Percentiles rank a stretch among this genome's conserved stretches.
Conservation (phyloP, 2,113 vertebrate genomes). For the Illadopsis cleaveri region DNA sequence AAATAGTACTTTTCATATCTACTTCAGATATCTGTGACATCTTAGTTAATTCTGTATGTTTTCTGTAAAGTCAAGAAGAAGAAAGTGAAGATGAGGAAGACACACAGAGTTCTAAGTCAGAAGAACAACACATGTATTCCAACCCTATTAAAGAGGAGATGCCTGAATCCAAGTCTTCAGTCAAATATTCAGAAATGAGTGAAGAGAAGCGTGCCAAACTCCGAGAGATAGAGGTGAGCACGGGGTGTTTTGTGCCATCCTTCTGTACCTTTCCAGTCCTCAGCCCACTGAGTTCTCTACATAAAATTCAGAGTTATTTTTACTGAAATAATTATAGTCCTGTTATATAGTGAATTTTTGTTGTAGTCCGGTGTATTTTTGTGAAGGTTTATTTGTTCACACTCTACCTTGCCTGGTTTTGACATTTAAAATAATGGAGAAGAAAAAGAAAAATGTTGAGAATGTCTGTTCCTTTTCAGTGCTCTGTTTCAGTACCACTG, state of each 20-base stretch:
- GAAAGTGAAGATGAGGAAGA: constrained; percentile 89
- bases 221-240: constrained; percentile 92
- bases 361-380: not conserved
- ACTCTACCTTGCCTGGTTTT: not conserved
- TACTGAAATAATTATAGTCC: not conserved
- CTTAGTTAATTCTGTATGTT: not conserved
- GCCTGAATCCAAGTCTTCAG: constrained; percentile 81
- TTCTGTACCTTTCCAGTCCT: not conserved
- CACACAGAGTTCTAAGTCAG: constrained; percentile 86
- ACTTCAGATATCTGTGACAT: not conserved
- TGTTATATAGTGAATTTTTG: not conserved
- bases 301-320: not conserved
- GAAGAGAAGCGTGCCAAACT: constrained; percentile 97
- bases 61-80: constrained; percentile 80
- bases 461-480: not conserved
- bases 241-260: not conserved
- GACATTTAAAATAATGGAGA: not conserved
- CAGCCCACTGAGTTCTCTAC: not conserved
- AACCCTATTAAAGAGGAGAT: constrained; percentile 91
- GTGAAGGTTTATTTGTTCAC: not conserved
- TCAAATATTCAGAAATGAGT: constrained; percentile 93
- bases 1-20: not conserved
- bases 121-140: constrained; percentile 85
- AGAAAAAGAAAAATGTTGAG: not conserved
- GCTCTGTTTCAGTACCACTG: not conserved